A percentile compares a stretch with the other conserved stretches of the same genome.
Evolutionary conservation across 1,140 invertebrate genomes (phyloP).

Genomic region (Caligus rogercresseyi): DNA sequence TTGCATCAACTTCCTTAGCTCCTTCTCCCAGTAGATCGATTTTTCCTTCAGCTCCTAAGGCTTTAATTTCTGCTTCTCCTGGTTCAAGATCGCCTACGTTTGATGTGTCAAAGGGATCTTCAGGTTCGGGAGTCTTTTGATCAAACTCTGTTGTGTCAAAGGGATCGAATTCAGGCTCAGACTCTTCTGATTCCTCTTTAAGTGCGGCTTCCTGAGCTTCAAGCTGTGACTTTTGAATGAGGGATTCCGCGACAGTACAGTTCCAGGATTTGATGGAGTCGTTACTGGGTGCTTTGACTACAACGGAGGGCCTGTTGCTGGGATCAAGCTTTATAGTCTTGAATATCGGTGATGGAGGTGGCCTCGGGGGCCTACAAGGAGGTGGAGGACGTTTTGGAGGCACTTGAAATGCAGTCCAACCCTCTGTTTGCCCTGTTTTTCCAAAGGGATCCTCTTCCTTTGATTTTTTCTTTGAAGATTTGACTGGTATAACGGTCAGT

Average conservation of each 20-base stretch:
- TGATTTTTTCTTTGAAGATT: neutral
- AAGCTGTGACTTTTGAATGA: slow-evolving; percentile 12
- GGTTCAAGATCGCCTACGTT: slow-evolving; percentile 22
- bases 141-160: slow-evolving; percentile 19
- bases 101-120: slow-evolving; percentile 26
- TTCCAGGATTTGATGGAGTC: slow-evolving; percentile 21
- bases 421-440: neutral
- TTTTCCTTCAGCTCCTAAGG: slow-evolving; percentile 23
- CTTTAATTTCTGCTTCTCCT: slow-evolving; percentile 23
- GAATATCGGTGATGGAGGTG: neutral
- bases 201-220: neutral
- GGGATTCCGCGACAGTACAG: slow-evolving; percentile 3
- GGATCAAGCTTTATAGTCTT: neutral
- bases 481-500: neutral
- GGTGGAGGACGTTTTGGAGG: slow-evolving; percentile 3
- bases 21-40: slow-evolving; percentile 8
- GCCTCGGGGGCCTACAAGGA: neutral
- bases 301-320: slow-evolving; percentile 7
- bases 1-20: neutral
- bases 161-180: slow-evolving; percentile 11
- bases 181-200: neutral
- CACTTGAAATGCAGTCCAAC: slow-evolving; percentile 10
- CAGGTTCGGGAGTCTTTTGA: neutral
- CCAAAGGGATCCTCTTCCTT: neutral
- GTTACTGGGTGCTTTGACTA: slow-evolving; percentile 19